Base-by-base conservation (phyloP, 2,113 vertebrate genomes). In the Cyprinus carpio region DNA sequence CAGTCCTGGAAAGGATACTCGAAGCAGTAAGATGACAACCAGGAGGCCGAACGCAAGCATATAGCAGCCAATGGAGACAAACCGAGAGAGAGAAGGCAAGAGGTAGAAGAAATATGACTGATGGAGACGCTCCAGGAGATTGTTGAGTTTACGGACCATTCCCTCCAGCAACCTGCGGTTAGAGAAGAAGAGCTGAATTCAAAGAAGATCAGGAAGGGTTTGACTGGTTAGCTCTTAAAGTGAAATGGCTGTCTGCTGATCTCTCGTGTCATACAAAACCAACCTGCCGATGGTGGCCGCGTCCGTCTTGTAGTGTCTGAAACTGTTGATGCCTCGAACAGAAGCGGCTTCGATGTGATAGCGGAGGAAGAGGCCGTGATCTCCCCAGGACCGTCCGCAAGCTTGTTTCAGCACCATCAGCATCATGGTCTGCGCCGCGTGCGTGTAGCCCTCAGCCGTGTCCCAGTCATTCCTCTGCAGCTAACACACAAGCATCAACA, bases 61-160 rank as follows among this genome's bases (percentile, higher is more conserved):
- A 92, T 98, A 99, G 89, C 97, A 93, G 0, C 97, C 96, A 0
- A 98, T 99, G 84, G 97, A 97, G 85, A 97, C 96, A 0, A 98
- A 98, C 87, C 94, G 96, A 23, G 96, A 95, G 8, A 98, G 95
- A 0, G 96, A 96, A 0, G 97, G 96, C 77, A 98, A 93, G 79
- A 99, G 94, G 93, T 98, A 99, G 92, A 99, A 95, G 90, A 99
- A 99, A 87, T 96, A 99, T 0, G 97, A 98, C 92, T 99, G 97
- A 89, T 99, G 97, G 1, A 99, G 94, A 0, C 97, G 95, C 89
- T 99, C 97, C 82, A 98, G 93, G 2, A 99, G 96, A 87, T 99
- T 98, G 86, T 99, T 99, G 87, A 99, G 93, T 86, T 98, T 98
- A 13, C 97, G 96, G 86, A 95, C 96, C 94, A 97, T 96, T 72